Conservation (phyloP, 2,113 vertebrate genomes). For the Neodontobutis hainanensis region DNA sequence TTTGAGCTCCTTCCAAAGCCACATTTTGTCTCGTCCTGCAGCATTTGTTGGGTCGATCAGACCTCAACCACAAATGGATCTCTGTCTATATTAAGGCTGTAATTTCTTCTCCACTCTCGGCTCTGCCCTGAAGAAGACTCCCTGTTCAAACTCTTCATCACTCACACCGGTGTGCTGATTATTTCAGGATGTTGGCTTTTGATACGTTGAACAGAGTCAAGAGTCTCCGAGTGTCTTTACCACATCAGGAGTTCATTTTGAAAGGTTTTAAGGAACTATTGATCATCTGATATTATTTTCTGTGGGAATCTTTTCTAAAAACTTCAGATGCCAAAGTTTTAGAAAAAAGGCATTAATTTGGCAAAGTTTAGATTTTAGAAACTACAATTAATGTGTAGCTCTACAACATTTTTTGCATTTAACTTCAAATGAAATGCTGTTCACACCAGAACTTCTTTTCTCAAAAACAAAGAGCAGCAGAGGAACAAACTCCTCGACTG, state of each 20-base stretch:
- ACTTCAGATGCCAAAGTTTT: too few relatives aligned
- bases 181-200: slow-evolving; percentile 26
- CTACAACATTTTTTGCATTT: too few relatives aligned
- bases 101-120: slow-evolving; percentile 52
- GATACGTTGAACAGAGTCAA: slow-evolving; percentile 34
- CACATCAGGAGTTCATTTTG: slow-evolving; percentile 19
- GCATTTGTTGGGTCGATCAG: slow-evolving; percentile 54
- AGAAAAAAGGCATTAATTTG: too few relatives aligned
- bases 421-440: too few relatives aligned
- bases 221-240: slow-evolving; percentile 22
- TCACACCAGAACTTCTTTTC: too few relatives aligned
- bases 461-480: too few relatives aligned
- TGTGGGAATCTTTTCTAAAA: too few relatives aligned
- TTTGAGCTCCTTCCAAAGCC: slow-evolving; percentile 55
- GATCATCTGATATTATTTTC: too few relatives aligned
- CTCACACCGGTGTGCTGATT: slow-evolving; percentile 20
- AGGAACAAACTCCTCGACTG: too few relatives aligned
- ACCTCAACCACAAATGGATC: slow-evolving; percentile 44
- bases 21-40: slow-evolving; percentile 36
- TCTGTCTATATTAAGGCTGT: slow-evolving; percentile 44
- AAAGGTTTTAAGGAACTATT: too few relatives aligned
- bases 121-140: slow-evolving; percentile 18
- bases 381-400: too few relatives aligned
- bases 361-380: too few relatives aligned
- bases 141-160: slow-evolving; percentile 23